phyloP scores from a whole-genome alignment of 2,797 vertebrate species.

The Ctenopoma multispine region DNA sequence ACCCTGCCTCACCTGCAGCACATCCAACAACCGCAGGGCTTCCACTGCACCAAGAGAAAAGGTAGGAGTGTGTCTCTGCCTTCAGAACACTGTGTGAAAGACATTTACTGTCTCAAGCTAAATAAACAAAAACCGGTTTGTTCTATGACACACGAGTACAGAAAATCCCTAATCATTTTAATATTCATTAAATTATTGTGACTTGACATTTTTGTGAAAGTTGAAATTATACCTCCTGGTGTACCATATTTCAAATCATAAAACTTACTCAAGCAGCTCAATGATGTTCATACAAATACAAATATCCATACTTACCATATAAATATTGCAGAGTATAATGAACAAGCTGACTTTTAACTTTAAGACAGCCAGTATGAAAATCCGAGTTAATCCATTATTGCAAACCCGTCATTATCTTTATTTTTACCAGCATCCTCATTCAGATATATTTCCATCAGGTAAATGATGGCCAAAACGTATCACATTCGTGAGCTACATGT shows the following conservation, averaged over 20 bases:
- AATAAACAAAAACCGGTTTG: neutral
- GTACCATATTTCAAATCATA: too few relatives aligned
- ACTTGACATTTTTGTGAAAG: neutral
- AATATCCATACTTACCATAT: too few relatives aligned
- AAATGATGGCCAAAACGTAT: neutral
- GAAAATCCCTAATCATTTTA: neutral
- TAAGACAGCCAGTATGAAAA: neutral
- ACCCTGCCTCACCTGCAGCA: constrained; percentile 84
- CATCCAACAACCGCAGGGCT: constrained; percentile 82
- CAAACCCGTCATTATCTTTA: neutral
- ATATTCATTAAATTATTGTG: neutral
- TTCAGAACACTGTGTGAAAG: neutral
- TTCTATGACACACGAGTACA: neutral
- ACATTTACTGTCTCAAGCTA: neutral
- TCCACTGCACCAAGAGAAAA: constrained; percentile 95
- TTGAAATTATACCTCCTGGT: too few relatives aligned
- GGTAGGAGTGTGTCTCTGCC: constrained; percentile 77
- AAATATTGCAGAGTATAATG: too few relatives aligned
- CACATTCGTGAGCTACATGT: neutral
- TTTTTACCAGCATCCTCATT: neutral
- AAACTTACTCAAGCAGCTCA: too few relatives aligned
- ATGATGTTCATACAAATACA: too few relatives aligned
- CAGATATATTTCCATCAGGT: neutral
- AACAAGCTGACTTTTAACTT: neutral
- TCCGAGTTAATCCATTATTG: neutral